These are phyloP conservation scores for Onychomys arenicola DNA, from an alignment of 2,797 vertebrate species.

Conservation along the genomic window DNA sequence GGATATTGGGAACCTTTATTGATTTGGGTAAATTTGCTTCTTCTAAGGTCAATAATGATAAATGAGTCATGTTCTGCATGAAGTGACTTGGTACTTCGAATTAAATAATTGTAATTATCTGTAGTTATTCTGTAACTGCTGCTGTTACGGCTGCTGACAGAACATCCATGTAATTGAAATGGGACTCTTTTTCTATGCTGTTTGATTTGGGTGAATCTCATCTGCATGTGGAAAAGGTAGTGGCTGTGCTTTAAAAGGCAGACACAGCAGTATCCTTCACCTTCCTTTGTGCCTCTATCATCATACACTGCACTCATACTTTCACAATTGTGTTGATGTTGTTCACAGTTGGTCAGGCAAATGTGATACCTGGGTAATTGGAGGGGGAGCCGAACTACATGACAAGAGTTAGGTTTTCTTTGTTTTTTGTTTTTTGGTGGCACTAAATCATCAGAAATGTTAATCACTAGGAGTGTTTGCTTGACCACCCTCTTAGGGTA, in stretches of 20 bases:
- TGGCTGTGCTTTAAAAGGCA: background rate
- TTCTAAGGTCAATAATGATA: slow-evolving; percentile 87
- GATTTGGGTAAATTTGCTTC: slow-evolving; percentile 87
- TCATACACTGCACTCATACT: background rate
- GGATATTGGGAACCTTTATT: slow-evolving; percentile 85
- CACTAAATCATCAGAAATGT: slow-evolving; percentile 41
- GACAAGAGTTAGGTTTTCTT: background rate
- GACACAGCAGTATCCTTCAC: too few species aligned
- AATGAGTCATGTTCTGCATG: slow-evolving; percentile 85
- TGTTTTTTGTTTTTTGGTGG: background rate
- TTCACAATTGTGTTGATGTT: background rate
- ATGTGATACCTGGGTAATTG: background rate
- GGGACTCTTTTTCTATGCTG: slow-evolving; percentile 56
- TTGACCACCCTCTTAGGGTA: background rate
- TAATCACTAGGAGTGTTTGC: slow-evolving; percentile 26
- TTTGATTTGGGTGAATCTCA: slow-evolving; percentile 76
- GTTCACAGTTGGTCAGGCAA: background rate
- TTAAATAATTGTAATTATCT: slow-evolving; percentile 86
- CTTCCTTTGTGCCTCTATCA: background rate
- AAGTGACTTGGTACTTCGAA: slow-evolving; percentile 84
- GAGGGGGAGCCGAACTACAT: background rate
- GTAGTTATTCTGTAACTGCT: slow-evolving; percentile 86
- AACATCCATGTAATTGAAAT: slow-evolving; percentile 73
- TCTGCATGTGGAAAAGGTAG: slow-evolving; percentile 44
- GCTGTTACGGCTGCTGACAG: slow-evolving; percentile 82